Evolutionary conservation across 2,888 invertebrate species (phyloP).

Genomic region (Drosophila paracracens): DNA sequence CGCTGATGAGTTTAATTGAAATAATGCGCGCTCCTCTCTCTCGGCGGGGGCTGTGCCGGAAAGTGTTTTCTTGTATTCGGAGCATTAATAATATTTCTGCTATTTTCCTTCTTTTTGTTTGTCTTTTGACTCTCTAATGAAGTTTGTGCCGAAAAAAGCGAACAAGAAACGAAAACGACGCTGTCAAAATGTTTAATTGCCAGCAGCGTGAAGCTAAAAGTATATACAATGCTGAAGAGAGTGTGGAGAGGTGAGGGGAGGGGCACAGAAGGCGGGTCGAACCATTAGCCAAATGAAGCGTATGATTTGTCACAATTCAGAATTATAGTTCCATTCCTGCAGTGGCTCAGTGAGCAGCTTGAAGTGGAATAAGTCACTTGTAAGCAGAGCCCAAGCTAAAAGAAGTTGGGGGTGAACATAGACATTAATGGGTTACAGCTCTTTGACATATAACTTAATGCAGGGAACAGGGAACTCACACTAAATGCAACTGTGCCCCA

Average conservation of each 20-base stretch:
- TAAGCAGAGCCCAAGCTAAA: neutral
- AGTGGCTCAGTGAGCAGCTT: slow-evolving; percentile 27
- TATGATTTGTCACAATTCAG: slow-evolving; percentile 68
- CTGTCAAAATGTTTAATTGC: slow-evolving; percentile 71
- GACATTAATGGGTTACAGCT: slow-evolving; percentile 46
- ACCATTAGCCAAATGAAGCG: slow-evolving; percentile 70
- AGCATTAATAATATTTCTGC: slow-evolving; percentile 75
- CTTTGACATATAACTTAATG: slow-evolving; percentile 54
- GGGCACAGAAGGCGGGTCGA: slow-evolving; percentile 8
- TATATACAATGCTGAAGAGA: neutral
- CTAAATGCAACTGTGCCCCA: slow-evolving; percentile 31
- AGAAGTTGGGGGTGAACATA: neutral
- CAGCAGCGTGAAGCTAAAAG: slow-evolving; percentile 29
- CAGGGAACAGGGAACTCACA: slow-evolving; percentile 26
- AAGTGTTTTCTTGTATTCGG: slow-evolving; percentile 54
- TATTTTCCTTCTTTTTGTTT: slow-evolving; percentile 10
- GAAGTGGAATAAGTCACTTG: slow-evolving; percentile 7
- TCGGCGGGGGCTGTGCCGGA: slow-evolving; percentile 52
- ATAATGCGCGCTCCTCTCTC: slow-evolving; percentile 67
- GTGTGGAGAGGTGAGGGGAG: no score
- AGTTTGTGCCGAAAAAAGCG: slow-evolving; percentile 56
- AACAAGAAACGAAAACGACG: slow-evolving; percentile 38
- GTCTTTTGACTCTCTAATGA: slow-evolving; percentile 54
- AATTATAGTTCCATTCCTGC: slow-evolving; percentile 37
- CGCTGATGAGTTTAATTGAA: slow-evolving; percentile 80